Evolutionary conservation across 2,797 vertebrate genomes (phyloP).

Genomic region (Characodon lateralis): DNA sequence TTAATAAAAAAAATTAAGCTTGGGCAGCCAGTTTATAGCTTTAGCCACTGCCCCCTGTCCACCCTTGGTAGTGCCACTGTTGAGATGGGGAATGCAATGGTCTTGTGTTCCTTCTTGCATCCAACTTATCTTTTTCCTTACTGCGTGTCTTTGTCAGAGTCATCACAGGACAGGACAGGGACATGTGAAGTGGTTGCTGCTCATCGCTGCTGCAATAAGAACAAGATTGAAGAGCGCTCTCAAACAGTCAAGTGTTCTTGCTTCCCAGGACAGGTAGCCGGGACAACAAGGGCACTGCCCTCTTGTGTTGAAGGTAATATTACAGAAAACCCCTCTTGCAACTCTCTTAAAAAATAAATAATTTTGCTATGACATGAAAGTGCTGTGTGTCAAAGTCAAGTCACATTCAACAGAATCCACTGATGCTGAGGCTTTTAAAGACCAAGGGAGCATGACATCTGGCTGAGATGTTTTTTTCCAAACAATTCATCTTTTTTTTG

Average conservation of each 20-base stretch:
- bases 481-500: constrained; percentile 25
- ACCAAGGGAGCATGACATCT: constrained; percentile 27
- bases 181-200: constrained; percentile 94
- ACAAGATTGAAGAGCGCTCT: constrained; percentile 93
- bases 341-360: constrained; percentile 26
- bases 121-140: constrained; percentile 6
- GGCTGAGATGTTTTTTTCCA: constrained; percentile 39
- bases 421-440: constrained; percentile 33
- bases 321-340: constrained; percentile 21
- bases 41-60: not conserved
- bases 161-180: constrained; percentile 88
- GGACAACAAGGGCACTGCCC: constrained; percentile 89
- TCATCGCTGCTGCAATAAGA: constrained; percentile 96
- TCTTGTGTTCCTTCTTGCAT: not conserved
- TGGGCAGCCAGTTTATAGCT: no score
- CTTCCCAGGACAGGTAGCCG: constrained; percentile 94
- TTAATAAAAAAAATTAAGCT: not conserved
- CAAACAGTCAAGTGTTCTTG: constrained; percentile 97
- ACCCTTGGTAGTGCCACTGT: not conserved
- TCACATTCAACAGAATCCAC: constrained; percentile 19
- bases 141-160: constrained; percentile 72
- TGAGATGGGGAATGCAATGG: not conserved
- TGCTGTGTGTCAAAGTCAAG: constrained; percentile 25
- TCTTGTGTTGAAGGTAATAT: constrained; percentile 93
- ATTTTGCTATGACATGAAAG: constrained; percentile 39